Percentiles rank a stretch among this genome's conserved stretches.
Evolutionary conservation across 2,797 vertebrate genomes (phyloP).

Genomic region (Gadopsis bispinosus): DNA sequence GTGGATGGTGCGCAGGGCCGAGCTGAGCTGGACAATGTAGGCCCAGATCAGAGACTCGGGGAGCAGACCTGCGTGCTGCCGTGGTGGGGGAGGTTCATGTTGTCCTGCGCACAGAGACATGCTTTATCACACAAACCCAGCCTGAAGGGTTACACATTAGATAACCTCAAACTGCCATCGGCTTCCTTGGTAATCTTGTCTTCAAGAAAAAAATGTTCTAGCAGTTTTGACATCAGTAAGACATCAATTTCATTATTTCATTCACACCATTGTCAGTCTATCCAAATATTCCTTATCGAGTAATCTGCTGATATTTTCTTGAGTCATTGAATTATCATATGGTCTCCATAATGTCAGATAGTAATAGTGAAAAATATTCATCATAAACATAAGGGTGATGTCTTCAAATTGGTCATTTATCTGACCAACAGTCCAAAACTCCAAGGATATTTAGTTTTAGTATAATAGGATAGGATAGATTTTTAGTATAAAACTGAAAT

Average conservation of each 20-base stretch:
- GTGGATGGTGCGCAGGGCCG: conserved; percentile 95
- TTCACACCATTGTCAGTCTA: not conserved
- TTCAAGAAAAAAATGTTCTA: not conserved
- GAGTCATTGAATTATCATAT: not conserved
- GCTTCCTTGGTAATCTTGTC: conserved; percentile 14
- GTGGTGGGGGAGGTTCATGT: conserved; percentile 95
- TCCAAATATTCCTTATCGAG: too few species aligned
- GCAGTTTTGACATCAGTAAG: not conserved
- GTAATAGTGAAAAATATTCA: not conserved
- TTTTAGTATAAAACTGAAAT: not conserved
- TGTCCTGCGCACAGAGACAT: conserved; percentile 85
- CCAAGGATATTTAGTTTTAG: not conserved
- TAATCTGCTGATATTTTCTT: not conserved
- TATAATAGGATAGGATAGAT: too few species aligned
- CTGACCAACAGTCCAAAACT: not conserved
- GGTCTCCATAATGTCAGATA: not conserved
- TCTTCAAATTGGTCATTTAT: not conserved
- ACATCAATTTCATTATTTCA: fast-evolving
- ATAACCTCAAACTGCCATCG: conserved; percentile 42
- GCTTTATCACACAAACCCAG: conserved; percentile 37
- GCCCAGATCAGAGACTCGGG: conserved; percentile 99
- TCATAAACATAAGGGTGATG: too few species aligned
- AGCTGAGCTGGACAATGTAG: conserved; percentile 98
- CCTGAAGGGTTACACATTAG: not conserved
- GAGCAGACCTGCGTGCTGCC: conserved; percentile 96